Evolutionary conservation across 2,797 vertebrate species (phyloP).

Genomic region (Poeciliopsis turneri): DNA sequence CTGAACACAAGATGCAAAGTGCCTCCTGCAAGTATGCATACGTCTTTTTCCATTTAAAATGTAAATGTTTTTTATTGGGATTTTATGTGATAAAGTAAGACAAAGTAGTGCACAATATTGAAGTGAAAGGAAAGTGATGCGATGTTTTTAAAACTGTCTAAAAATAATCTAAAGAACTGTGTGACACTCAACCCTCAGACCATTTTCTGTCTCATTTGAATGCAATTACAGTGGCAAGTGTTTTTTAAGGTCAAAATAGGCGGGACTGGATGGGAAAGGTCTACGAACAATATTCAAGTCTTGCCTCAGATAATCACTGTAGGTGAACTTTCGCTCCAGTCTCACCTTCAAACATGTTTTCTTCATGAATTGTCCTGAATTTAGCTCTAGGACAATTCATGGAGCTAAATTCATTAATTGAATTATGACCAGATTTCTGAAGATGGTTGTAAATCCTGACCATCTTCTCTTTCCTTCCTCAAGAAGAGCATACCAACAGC

Average conservation of each 20-base stretch:
- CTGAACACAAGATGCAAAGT: conserved; percentile 44
- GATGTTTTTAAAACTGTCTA: background rate
- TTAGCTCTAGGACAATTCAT: background rate
- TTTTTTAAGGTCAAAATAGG: too few relatives aligned
- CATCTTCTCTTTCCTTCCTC: background rate
- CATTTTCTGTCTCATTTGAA: background rate
- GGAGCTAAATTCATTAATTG: too few relatives aligned
- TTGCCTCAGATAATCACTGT: background rate
- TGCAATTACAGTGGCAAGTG: too few relatives aligned
- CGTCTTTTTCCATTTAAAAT: background rate
- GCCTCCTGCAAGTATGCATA: background rate
- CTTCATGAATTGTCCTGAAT: background rate
- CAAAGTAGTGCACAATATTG: background rate
- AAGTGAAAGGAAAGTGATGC: background rate
- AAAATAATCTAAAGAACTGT: background rate
- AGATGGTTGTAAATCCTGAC: background rate
- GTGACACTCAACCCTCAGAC: background rate
- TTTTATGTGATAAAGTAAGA: background rate
- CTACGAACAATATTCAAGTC: background rate
- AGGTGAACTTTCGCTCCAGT: background rate
- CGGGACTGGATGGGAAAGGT: background rate
- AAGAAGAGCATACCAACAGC: background rate
- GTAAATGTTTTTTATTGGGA: background rate
- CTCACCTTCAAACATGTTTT: background rate
- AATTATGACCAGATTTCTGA: background rate